Conservation (phyloP, 2,797 vertebrate species). For the Kryptolebias ocellatus region DNA sequence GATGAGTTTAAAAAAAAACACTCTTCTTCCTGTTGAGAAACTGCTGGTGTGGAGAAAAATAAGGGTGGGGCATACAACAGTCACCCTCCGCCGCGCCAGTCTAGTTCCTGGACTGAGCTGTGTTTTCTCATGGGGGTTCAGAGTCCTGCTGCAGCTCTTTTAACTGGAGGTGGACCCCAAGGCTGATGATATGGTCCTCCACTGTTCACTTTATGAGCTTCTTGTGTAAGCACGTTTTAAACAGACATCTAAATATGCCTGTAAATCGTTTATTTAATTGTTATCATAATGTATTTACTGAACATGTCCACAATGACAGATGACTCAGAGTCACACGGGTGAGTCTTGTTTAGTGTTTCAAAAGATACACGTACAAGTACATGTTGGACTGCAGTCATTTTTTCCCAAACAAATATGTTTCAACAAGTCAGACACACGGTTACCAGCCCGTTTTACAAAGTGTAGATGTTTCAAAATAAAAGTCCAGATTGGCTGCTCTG, state of each 20-base stretch:
- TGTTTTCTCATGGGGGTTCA: constrained; percentile 36
- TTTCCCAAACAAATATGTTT: too few relatives aligned
- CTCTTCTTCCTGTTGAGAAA: constrained; percentile 41
- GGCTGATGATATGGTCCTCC: constrained; percentile 36
- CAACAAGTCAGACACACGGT: too few relatives aligned
- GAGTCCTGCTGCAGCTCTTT: constrained; percentile 50
- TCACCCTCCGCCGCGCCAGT: constrained; percentile 28
- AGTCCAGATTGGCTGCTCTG: too few relatives aligned
- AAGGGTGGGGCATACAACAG: constrained; percentile 38
- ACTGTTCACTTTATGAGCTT: constrained; percentile 41
- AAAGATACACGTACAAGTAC: too few relatives aligned
- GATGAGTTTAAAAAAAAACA: constrained; percentile 39
- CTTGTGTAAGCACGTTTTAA: constrained; percentile 32
- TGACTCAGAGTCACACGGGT: neutral
- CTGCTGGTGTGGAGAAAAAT: constrained; percentile 17
- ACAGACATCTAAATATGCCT: too few relatives aligned
- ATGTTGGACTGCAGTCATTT: neutral
- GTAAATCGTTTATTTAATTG: too few relatives aligned
- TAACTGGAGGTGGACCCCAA: constrained; percentile 42
- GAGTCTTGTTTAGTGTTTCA: neutral
- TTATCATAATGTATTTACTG: too few relatives aligned
- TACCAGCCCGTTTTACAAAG: too few relatives aligned
- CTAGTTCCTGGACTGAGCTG: constrained; percentile 20
- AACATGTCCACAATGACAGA: neutral
- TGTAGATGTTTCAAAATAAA: too few relatives aligned